Conservation (phyloP, 2,888 invertebrate species). For the Frankliniella fusca region DNA sequence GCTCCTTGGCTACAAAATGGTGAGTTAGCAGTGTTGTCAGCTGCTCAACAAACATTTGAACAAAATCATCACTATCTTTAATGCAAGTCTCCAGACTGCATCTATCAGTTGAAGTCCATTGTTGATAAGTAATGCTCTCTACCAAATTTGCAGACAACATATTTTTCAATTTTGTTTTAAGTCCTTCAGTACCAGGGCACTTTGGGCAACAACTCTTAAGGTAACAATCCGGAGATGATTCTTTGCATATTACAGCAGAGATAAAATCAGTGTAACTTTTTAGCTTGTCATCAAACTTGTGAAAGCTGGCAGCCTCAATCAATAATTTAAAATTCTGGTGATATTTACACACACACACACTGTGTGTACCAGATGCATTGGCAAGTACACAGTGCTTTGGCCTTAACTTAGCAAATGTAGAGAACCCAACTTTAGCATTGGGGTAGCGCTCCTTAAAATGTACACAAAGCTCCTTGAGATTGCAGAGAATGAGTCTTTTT, state of each 20-base stretch:
- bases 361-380: conserved; percentile 29
- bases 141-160: neutral
- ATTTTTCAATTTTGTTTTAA: conserved; percentile 29
- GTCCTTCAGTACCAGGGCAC: conserved; percentile 29
- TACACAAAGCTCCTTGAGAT: too few species aligned
- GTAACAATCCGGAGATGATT: conserved; percentile 23
- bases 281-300: neutral
- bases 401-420: conserved; percentile 31
- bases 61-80: conserved; percentile 31
- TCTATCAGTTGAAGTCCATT: conserved; percentile 28
- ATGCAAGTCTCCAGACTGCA: conserved; percentile 30
- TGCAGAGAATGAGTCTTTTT: conserved; percentile 32
- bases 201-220: conserved; percentile 19
- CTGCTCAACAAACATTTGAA: conserved; percentile 27
- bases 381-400: conserved; percentile 33
- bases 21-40: neutral
- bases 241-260: conserved; percentile 28
- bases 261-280: conserved; percentile 7
- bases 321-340: conserved; percentile 33
- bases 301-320: conserved; percentile 27
- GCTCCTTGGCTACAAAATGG: neutral
- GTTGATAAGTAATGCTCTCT: conserved; percentile 20
- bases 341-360: conserved; percentile 29
- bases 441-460: conserved; percentile 28
- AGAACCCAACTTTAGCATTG: conserved; percentile 26